Evolutionary conservation across 2,797 vertebrate genomes (phyloP), one percentile per base, ranked within the genome.

Genomic region (Gastrophryne carolinensis): DNA sequence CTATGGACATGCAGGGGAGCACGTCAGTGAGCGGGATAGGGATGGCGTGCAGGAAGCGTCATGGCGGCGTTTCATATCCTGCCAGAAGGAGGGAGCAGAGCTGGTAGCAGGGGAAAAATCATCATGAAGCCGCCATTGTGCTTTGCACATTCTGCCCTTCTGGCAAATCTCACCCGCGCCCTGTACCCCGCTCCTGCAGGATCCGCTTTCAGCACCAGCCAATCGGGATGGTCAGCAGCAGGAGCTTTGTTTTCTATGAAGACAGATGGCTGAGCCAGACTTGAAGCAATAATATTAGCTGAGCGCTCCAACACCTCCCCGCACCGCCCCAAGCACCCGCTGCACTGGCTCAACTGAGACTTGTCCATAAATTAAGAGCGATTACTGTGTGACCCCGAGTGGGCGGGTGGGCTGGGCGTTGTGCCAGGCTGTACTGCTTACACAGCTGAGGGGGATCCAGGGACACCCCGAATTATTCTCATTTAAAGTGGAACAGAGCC

Each of bases 121-220:
- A 27, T 37, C 49, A 39, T 24, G 29, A 37, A 35, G 52, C 62
- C 10, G 41, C 37, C 29, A 13, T 50, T 50, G 7, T 41, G 26
- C 56, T 35, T 27, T 50, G 49, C 39, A 27, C 71, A 24, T 56
- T 66, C 24, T 15, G 50, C 57, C 34, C 7, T 35, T 74, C 61
- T 74, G 52, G 72, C 39, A 57, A 58, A 66, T 49, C 27, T 66
- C 62, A 74, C 21, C 10, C 5, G n/a, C 27, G 72, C 72, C 52
- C 47, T 11, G 17, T n/a, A n/a, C n/a, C n/a, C n/a, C 9, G 30
- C 21, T 72, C 12, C 41, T 29, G 17, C 17, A 24, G 17, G n/a
- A n/a, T 29, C 54, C 37, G 47, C 70, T 72, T 53, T 63, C 21
- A 50, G 62, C 29, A 35, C 47, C 1, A n/a, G 52, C 72, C 72